Evolutionary conservation across 2,113 vertebrate genomes (phyloP), one percentile per base, ranked within the genome.

Genomic region (Mastomys natalensis): DNA sequence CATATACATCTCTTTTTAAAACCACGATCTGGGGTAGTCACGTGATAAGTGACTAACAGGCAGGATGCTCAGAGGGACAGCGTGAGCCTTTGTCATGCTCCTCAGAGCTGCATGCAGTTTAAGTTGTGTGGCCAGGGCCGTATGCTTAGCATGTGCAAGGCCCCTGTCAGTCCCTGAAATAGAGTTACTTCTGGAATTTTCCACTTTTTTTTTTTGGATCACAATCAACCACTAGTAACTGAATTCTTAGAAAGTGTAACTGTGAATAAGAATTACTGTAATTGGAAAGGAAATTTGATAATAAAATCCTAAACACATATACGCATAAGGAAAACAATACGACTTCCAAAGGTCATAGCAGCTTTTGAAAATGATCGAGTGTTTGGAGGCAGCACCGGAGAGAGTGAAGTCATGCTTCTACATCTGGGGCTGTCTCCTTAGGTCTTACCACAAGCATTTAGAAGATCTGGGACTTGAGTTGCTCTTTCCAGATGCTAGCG

Each of bases 401-500:
- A 7, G 19, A 90, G 92, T 94, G 40, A 93, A 89, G 70, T 76
- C 82, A 24, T 88, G 29, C 48, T 90, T 85, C 80, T 60, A 78
- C 86, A 97, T 93, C 89, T 97, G 87, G 2, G 89, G 1, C 91
- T 96, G 72, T 95, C 91, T 45, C 60, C 91, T 82, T 98, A 99
- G 99, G 97, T 99, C 99, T 97, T 99, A 99, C 97, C 98, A 99
- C 96, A 96, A 98, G 94, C 98, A 98, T 91, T 96, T 99, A 95
- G 98, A 98, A 94, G 98, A 98, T 91, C 97, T 99, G 80, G 99
- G 99, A 43, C 98, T 99, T 96, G 99, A 99, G 96, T 96, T 99
- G 89, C 97, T 95, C 1, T 99, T 99, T 97, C 98, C 99, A 74
- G 97, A 98, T 45, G 97, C 95, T 17, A 98, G 95, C 26, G 98